Evolutionary conservation across 2,888 invertebrate species (phyloP).

Genomic region (Chloroclysta siterata): DNA sequence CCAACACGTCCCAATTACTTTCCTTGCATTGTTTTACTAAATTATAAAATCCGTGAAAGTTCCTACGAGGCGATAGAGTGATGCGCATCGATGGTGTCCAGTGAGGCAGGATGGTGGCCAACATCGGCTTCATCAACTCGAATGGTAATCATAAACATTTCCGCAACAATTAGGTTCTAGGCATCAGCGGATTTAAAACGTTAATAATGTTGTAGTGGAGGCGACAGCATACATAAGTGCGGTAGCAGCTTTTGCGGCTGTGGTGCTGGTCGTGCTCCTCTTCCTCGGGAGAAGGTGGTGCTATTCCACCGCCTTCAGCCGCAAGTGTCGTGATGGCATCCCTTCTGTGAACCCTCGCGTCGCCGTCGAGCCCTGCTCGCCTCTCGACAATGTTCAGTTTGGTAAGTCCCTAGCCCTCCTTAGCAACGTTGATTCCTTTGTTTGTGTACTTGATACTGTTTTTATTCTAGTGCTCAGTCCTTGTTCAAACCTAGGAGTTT

Average conservation of each 20-base stretch:
- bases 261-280: slow-evolving; percentile 93
- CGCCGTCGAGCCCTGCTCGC: slow-evolving; percentile 58
- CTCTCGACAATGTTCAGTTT: slow-evolving; percentile 75
- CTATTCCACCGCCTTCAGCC: slow-evolving; percentile 68
- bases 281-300: slow-evolving; percentile 92
- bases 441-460: slow-evolving; percentile 12
- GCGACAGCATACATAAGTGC: slow-evolving; percentile 95
- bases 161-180: slow-evolving; percentile 18
- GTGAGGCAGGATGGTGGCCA: slow-evolving; percentile 76
- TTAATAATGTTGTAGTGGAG: slow-evolving; percentile 85
- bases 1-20: slow-evolving; percentile 72
- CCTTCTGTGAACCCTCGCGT: slow-evolving; percentile 73
- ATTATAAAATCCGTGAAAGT: slow-evolving; percentile 29
- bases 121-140: slow-evolving; percentile 71
- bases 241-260: slow-evolving; percentile 92
- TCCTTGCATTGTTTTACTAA: slow-evolving; percentile 54
- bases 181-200: slow-evolving; percentile 26
- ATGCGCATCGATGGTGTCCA: slow-evolving; percentile 52
- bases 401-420: slow-evolving; percentile 57
- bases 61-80: slow-evolving; percentile 41
- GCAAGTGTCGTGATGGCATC: slow-evolving; percentile 76
- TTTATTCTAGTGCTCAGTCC: slow-evolving; percentile 10
- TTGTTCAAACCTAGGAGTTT: slow-evolving; percentile 9
- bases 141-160: slow-evolving; percentile 71
- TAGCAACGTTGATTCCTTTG: slow-evolving; percentile 13